These are phyloP conservation scores for Falcunculus frontatus DNA, from an alignment of 2,113 vertebrate species.

Conservation along the genomic window DNA sequence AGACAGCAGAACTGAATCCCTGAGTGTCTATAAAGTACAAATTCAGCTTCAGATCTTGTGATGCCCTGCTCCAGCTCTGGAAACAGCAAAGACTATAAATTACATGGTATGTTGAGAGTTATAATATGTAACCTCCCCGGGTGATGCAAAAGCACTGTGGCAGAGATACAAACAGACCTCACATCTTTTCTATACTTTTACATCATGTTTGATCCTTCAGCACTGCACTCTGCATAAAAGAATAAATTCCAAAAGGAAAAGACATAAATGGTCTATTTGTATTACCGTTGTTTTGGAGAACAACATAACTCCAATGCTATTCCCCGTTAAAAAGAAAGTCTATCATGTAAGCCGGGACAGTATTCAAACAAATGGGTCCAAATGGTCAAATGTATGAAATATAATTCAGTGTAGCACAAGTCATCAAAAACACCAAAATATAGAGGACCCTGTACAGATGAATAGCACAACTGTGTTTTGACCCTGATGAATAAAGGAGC, in stretches of 20 bases:
- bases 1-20: background rate
- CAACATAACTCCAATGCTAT: background rate
- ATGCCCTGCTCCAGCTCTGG: background rate
- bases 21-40: background rate
- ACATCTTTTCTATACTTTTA: background rate
- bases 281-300: background rate
- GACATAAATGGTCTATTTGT: background rate
- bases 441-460: background rate
- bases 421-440: background rate
- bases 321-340: background rate
- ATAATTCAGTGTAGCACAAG: background rate
- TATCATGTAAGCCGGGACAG: background rate
- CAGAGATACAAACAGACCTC: background rate
- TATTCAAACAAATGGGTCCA: background rate
- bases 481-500: background rate
- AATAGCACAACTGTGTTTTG: background rate
- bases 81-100: background rate
- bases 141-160: background rate
- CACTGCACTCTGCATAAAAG: background rate
- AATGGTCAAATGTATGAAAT: background rate
- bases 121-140: background rate
- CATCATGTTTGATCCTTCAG: background rate
- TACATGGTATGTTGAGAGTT: background rate
- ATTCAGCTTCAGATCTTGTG: background rate
- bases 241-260: background rate